These are phyloP conservation scores for Bellardia pandia DNA, from an alignment of 2,888 invertebrate genomes.

Conservation along the genomic window DNA sequence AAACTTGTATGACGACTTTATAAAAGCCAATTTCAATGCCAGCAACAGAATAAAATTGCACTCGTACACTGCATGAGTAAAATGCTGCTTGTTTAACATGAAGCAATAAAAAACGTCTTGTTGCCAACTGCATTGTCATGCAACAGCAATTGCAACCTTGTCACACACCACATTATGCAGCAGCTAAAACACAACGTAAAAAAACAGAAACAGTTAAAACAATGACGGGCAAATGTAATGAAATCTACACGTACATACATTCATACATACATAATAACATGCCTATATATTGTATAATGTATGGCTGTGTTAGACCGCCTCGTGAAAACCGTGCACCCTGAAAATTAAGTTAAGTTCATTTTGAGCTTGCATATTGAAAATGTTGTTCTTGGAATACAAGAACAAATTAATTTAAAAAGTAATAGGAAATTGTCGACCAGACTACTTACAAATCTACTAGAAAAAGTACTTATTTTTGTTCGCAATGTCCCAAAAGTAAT, in stretches of 20 bases:
- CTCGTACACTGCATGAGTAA: slow-evolving; percentile 63
- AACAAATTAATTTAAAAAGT: no score
- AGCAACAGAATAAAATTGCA: slow-evolving; percentile 59
- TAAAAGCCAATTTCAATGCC: slow-evolving; percentile 69
- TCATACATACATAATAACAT: not conserved
- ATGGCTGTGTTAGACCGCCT: no score
- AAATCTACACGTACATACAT: slow-evolving; percentile 36
- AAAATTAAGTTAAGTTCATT: no score
- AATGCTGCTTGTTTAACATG: slow-evolving; percentile 61
- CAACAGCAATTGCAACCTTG: slow-evolving; percentile 70
- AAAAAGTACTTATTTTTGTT: no score
- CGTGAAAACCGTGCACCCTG: no score
- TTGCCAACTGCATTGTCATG: slow-evolving; percentile 73
- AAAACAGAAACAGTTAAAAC: slow-evolving; percentile 55
- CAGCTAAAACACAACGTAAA: slow-evolving; percentile 21
- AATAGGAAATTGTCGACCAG: no score
- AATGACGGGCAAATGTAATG: slow-evolving; percentile 58
- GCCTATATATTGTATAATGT: no score
- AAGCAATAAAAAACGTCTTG: slow-evolving; percentile 58
- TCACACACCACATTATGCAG: slow-evolving; percentile 68
- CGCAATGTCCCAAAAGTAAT: no score
- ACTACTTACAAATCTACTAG: no score
- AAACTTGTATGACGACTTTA: slow-evolving; percentile 70
- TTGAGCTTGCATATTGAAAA: no score
- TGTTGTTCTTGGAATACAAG: no score